Evolutionary conservation across 2,888 invertebrate genomes (phyloP).

Genomic region (Parthenolecanium corni): DNA sequence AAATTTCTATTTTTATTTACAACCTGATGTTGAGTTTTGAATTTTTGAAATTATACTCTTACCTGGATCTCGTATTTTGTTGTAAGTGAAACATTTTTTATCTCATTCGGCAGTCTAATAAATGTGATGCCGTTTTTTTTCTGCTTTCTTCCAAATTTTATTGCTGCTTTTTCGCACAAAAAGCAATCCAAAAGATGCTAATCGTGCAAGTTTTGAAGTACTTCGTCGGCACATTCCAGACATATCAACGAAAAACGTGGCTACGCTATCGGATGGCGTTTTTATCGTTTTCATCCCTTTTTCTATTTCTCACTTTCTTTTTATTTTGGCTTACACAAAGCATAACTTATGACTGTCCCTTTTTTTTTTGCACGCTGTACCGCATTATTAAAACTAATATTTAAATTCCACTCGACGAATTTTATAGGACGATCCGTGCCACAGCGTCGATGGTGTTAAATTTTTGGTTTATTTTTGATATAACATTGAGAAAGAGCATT

Average conservation of each 20-base stretch:
- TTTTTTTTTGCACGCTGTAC: neutral
- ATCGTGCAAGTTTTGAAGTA: neutral
- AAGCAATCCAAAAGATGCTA: neutral
- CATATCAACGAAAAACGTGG: constrained; percentile 14
- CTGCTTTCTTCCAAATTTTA: no score
- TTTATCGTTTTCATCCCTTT: constrained; percentile 6
- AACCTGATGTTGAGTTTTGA: no score
- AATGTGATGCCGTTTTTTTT: no score
- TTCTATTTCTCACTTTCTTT: neutral
- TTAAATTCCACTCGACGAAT: constrained; percentile 17
- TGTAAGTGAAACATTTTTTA: no score
- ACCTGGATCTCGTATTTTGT: no score
- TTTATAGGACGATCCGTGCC: neutral
- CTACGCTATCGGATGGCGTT: constrained; percentile 10
- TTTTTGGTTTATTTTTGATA: neutral
- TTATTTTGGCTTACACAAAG: neutral
- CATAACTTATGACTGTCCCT: neutral
- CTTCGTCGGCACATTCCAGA: neutral
- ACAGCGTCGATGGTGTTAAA: constrained; percentile 6
- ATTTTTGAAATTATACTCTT: no score
- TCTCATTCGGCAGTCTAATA: no score
- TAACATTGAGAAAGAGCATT: no score
- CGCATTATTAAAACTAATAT: constrained; percentile 28
- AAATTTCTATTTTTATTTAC: no score
- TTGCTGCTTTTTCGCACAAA: neutral